Base-by-base conservation (phyloP, 1,140 invertebrate species). In the Heliconius nattereri region DNA sequence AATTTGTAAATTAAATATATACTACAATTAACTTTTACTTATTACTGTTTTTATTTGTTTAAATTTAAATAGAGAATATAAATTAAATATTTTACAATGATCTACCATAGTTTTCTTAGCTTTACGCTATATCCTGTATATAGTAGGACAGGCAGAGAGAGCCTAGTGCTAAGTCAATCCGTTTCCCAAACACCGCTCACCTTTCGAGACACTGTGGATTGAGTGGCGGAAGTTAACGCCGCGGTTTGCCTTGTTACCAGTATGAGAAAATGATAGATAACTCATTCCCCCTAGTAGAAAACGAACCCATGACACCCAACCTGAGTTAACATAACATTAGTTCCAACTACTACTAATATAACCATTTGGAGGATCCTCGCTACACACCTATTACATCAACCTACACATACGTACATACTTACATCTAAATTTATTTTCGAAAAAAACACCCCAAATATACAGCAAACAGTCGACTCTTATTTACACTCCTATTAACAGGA, bases 401-500 rank as follows among this genome's bases (percentile, higher is more conserved):
- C 7, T 37, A 20, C 2, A 71, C 1, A n/a, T 37, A 71, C 32
- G 5, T 3, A 3, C 11, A 72, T 49, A 66, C 13, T 29, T 23
- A 57, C n/a, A 57, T 23, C 2, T 11, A 9, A 57, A 57, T 29
- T 66, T 66, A 23, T 66, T 66, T 26, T n/a, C 35, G 16, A 29
- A 45, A 57, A 76, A 76, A 29, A 40, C 45, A 16, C 40, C 8
- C 37, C 19, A 71, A 45, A 75, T 72, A 75, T 66, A 80, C 76
- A 76, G n/a, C 52, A 71, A 76, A 60, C 79, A 80, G 77, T 76
- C 32, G 71, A 35, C 26, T 60, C 73, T 70, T 80, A 80, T 80
- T 80, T 74, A 76, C 79, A 80, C 35, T 32, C 71, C 71, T 76
- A 80, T 80, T 80, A 80, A 76, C 71, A 72, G 54, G 52, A 66